Evolutionary conservation across 2,888 invertebrate species (phyloP), one percentile per base, ranked within the genome.

Genomic region (Neuroscelio doddi): DNA sequence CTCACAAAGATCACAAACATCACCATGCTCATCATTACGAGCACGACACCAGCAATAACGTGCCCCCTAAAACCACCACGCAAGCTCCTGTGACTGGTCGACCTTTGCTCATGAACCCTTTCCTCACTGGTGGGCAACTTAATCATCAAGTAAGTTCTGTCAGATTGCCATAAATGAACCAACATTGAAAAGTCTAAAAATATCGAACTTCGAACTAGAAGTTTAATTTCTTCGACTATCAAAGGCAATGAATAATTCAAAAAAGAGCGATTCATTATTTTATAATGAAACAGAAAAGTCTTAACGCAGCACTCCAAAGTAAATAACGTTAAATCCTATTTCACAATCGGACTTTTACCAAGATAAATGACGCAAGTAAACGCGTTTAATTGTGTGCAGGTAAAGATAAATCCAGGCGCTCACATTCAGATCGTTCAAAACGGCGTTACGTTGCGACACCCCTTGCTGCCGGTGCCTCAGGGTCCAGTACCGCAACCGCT

Each of bases 1-100:
- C 94, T 0, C 94, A 94, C 85, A 91, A 90, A 69, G 93, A 94
- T 77, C 94, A 94, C 84, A 94, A 94, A 78, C 94, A 94, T 78
- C 94, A 94, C 79, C 94, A 94, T 83, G 93, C 90, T 0, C 93
- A 93, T 80, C 92, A 92, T 75, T 92, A 91, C 77, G 91, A 90
- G 74, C 92, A 92, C 78, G 90, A 92, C 67, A 93, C 92, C 0
- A 87, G 86, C 10, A 87, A 88, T 10, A 82, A 90, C 9, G 89
- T 89, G 7, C 87, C 89, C 1, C 85, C 90, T 5, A 87, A 90
- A 0, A 88, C 90, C 36, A 86, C 89, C 0, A 87, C 87, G 0
- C 85, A 87, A 0, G 87, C 89, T 0, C 88, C 88, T 24, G 87
- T 90, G 0, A 85, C 87, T 21, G 85, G 87, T 70, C 85, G 87